phyloP scores from a whole-genome alignment of 1,140 invertebrate genomes.

The Drosophila azteca region DNA sequence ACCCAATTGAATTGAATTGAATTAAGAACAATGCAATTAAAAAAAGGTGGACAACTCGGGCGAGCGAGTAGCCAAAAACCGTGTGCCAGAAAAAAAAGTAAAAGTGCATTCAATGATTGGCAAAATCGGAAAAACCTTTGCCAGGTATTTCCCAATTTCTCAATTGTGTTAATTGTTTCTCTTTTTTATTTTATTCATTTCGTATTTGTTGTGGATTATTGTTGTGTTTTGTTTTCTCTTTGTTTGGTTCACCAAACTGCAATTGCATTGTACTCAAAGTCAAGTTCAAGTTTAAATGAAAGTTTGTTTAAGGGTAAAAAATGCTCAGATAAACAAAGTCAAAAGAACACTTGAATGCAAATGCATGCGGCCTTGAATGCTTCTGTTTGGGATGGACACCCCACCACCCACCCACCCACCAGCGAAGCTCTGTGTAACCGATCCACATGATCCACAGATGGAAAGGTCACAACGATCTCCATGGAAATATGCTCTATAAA shows the following conservation, averaged over 20 bases:
- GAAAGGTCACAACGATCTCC: constrained; percentile 28
- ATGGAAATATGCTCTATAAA: constrained; percentile 18
- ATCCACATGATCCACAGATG: constrained; percentile 1
- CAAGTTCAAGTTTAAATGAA: constrained; percentile 72
- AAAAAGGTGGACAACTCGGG: constrained; percentile 24
- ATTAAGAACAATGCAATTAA: constrained; percentile 38
- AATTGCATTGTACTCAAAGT: constrained; percentile 38
- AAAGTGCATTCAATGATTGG: constrained; percentile 67
- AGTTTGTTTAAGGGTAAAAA: constrained; percentile 55
- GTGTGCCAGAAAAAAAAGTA: constrained; percentile 77
- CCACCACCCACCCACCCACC: background rate
- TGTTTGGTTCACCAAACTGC: constrained; percentile 26
- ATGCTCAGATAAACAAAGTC: constrained; percentile 62
- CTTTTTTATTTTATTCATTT: too few relatives aligned
- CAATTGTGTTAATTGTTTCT: constrained; percentile 13
- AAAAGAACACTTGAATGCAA: constrained; percentile 48
- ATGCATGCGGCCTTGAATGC: constrained; percentile 46
- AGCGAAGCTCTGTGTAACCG: constrained; percentile 15
- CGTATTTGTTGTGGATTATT: too few relatives aligned
- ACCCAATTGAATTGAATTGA: constrained; percentile 22
- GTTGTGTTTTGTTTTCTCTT: constrained; percentile 14
- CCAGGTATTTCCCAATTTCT: constrained; percentile 72
- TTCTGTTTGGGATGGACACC: background rate
- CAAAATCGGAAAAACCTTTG: constrained; percentile 54
- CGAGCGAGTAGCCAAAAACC: constrained; percentile 37